Conservation (phyloP, 2,888 invertebrate species). For the Megastigmus dorsalis region DNA sequence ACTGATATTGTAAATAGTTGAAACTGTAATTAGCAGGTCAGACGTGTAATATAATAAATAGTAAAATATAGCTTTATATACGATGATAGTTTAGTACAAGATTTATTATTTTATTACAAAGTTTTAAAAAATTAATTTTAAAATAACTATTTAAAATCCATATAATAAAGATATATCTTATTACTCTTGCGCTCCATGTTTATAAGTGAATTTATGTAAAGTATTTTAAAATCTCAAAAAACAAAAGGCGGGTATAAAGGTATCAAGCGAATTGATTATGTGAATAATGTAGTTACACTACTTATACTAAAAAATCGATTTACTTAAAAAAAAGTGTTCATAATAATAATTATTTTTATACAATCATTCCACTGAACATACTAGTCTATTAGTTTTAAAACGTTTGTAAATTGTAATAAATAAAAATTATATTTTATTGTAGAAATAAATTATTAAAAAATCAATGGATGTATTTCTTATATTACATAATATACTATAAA, state of each 20-base stretch:
- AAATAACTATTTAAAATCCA: too few species aligned
- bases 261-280: neutral
- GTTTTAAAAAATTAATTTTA: too few species aligned
- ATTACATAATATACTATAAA: neutral
- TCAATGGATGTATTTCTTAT: neutral
- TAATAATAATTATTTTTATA: slow-evolving; percentile 18
- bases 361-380: slow-evolving; percentile 13
- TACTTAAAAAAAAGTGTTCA: slow-evolving; percentile 2
- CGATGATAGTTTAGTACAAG: neutral
- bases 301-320: slow-evolving; percentile 1
- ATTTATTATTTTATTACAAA: neutral
- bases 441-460: slow-evolving; percentile 27
- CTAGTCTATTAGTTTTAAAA: slow-evolving; percentile 41
- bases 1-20: slow-evolving; percentile 37
- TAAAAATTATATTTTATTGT: slow-evolving; percentile 35
- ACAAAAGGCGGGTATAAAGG: neutral
- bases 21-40: neutral
- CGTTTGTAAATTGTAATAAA: slow-evolving; percentile 24
- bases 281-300: slow-evolving; percentile 20
- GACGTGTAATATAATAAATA: neutral
- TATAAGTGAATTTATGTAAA: neutral
- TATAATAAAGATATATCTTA: slow-evolving; percentile 27
- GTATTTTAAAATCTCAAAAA: neutral
- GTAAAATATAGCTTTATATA: slow-evolving; percentile 20
- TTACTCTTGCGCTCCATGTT: slow-evolving; percentile 15